These are phyloP conservation scores for Ginglymostoma cirratum DNA, from an alignment of 2,113 vertebrate genomes.

Conservation along the genomic window DNA sequence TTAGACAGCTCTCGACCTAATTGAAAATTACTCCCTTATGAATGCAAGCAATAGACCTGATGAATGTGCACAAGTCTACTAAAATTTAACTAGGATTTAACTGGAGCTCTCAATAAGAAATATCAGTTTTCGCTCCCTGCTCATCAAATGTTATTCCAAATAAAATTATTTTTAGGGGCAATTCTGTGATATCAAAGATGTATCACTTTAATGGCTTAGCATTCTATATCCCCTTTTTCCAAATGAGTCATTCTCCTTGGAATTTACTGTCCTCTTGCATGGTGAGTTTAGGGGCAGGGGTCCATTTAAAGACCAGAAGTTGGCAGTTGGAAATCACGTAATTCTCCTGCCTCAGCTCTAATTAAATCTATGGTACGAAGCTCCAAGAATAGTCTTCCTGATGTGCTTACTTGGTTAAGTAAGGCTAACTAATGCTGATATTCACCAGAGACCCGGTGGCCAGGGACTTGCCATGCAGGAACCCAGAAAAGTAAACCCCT, in stretches of 20 bases:
- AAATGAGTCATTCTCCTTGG: neutral
- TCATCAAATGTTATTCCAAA: neutral
- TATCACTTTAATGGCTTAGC: neutral
- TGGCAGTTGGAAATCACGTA: neutral
- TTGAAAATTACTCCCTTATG: neutral
- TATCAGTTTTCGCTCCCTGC: neutral
- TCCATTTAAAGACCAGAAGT: neutral
- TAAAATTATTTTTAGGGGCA: neutral
- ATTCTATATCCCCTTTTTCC: neutral
- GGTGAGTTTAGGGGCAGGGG: neutral
- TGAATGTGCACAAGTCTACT: neutral
- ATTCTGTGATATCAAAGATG: neutral
- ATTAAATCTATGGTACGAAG: neutral
- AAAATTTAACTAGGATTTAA: neutral
- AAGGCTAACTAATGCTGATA: neutral
- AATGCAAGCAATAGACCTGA: neutral
- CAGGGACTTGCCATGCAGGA: neutral
- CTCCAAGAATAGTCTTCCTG: neutral
- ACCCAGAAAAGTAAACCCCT: neutral
- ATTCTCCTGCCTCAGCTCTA: neutral
- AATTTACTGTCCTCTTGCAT: neutral
- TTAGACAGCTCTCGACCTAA: slow-evolving; percentile 17
- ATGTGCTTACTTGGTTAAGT: too few species aligned
- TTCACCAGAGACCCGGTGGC: neutral
- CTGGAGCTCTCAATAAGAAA: neutral